Evolutionary conservation across 2,888 invertebrate genomes (phyloP).

Genomic region (Xestia sexstrigata): DNA sequence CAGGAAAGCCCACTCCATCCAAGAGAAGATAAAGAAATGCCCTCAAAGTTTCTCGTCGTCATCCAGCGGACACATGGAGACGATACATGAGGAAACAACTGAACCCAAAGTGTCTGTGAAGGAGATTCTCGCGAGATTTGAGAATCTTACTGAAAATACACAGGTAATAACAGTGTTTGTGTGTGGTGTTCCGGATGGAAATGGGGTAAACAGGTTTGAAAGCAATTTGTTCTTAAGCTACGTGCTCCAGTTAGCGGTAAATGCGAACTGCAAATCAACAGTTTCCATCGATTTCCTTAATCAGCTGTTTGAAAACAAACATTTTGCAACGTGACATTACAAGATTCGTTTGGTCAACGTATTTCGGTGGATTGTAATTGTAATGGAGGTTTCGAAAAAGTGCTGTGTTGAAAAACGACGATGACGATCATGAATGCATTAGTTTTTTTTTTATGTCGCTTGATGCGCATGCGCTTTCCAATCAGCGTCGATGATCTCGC

Average conservation of each 20-base stretch:
- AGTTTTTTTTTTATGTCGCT: constrained; percentile 63
- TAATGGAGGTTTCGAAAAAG: constrained; percentile 67
- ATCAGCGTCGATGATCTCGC: constrained; percentile 73
- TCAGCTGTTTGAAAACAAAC: constrained; percentile 70
- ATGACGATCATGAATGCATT: constrained; percentile 70
- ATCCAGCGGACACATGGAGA: constrained; percentile 94
- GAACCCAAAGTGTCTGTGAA: constrained; percentile 96
- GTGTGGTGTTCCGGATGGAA: constrained; percentile 63
- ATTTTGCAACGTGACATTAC: constrained; percentile 65
- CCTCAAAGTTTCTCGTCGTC: constrained; percentile 89
- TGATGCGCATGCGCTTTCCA: constrained; percentile 72
- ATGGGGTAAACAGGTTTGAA: constrained; percentile 68
- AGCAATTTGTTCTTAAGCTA: constrained; percentile 63
- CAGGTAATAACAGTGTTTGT: constrained; percentile 73
- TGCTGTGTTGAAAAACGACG: constrained; percentile 70
- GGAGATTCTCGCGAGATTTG: constrained; percentile 95
- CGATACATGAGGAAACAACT: constrained; percentile 94
- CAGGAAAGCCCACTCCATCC: constrained; percentile 73
- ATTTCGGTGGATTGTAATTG: constrained; percentile 64
- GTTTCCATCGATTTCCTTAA: constrained; percentile 64
- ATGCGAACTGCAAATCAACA: constrained; percentile 50
- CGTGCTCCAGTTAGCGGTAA: constrained; percentile 60
- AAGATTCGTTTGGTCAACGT: constrained; percentile 66
- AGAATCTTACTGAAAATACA: constrained; percentile 91
- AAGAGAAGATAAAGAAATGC: constrained; percentile 82